Evolutionary conservation across 2,888 invertebrate species (phyloP).

Genomic region (Caenorhabditis macrosperma): DNA sequence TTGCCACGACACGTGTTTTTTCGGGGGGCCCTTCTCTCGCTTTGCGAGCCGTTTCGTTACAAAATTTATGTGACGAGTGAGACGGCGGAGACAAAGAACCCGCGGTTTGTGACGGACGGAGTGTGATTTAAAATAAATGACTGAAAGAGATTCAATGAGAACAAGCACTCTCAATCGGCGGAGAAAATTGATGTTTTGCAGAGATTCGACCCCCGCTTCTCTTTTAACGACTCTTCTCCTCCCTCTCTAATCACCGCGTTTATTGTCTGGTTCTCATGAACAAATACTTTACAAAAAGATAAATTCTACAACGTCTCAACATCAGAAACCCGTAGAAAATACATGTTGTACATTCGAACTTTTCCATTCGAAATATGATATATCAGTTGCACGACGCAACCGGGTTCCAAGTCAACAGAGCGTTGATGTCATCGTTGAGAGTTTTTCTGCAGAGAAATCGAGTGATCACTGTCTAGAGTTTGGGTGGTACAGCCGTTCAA

Average conservation of each 20-base stretch:
- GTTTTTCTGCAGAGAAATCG: conserved; percentile 5
- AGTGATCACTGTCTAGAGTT: background rate
- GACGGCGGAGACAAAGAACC: conserved; percentile 18
- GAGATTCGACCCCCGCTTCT: conserved; percentile 2
- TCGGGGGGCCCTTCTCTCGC: conserved; percentile 4
- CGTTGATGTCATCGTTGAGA: conserved; percentile 4
- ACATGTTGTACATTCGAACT: background rate
- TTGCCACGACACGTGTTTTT: conserved; percentile 51
- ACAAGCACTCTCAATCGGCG: conserved; percentile 12
- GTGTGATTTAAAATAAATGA: conserved; percentile 46
- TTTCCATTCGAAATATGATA: background rate
- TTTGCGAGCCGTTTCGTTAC: conserved; percentile 16
- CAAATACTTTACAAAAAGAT: background rate
- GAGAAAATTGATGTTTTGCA: background rate
- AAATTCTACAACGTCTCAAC: too few relatives aligned
- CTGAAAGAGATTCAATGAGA: conserved; percentile 28
- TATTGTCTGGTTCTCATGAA: conserved; percentile 28
- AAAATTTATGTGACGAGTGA: conserved; percentile 49
- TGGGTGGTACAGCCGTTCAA: background rate
- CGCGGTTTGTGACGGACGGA: conserved; percentile 2
- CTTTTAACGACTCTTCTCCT: conserved; percentile 9
- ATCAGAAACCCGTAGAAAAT: background rate
- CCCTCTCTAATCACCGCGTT: conserved; percentile 15
- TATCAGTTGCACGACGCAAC: conserved; percentile 4
- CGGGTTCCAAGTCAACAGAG: background rate